phyloP scores from a whole-genome alignment of 2,888 invertebrate species.

The Andrena bicolor region DNA sequence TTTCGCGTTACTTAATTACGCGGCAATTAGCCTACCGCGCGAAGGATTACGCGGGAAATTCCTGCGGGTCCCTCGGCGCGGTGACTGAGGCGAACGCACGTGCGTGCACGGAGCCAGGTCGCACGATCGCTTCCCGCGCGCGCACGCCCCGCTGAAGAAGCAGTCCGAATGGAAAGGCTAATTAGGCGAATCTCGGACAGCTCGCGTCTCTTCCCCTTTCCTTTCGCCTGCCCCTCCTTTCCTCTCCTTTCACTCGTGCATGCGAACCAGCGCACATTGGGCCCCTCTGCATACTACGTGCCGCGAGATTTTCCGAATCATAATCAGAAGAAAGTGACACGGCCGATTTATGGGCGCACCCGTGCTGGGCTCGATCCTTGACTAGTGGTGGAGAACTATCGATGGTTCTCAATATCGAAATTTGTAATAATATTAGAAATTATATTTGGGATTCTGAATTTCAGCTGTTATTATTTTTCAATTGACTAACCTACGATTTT shows the following conservation, averaged over 20 bases:
- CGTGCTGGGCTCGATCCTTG: conserved; percentile 3
- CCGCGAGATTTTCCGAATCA: not conserved
- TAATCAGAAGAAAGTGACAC: conserved; percentile 1
- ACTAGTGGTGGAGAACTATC: too few species aligned
- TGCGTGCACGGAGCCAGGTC: conserved; percentile 66
- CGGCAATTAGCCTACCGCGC: conserved; percentile 48
- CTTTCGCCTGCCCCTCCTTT: too few species aligned
- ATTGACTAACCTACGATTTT: too few species aligned
- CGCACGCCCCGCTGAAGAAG: conserved; percentile 72
- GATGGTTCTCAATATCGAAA: too few species aligned
- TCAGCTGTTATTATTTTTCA: too few species aligned
- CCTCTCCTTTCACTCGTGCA: too few species aligned
- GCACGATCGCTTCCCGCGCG: conserved; percentile 60
- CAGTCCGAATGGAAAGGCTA: conserved; percentile 71
- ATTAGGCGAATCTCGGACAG: conserved; percentile 66
- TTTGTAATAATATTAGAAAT: too few species aligned
- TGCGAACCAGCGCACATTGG: too few species aligned
- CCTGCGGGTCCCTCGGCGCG: conserved; percentile 11
- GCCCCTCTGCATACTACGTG: not conserved
- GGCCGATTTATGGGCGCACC: conserved; percentile 21
- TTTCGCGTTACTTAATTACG: conserved; percentile 56
- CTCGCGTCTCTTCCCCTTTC: conserved; percentile 20
- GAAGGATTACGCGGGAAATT: conserved; percentile 42
- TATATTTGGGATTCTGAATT: too few species aligned
- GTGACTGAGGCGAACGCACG: conserved; percentile 14